These are phyloP conservation scores for Nasua narica DNA, from an alignment of 2,797 vertebrate species.

Conservation along the genomic window DNA sequence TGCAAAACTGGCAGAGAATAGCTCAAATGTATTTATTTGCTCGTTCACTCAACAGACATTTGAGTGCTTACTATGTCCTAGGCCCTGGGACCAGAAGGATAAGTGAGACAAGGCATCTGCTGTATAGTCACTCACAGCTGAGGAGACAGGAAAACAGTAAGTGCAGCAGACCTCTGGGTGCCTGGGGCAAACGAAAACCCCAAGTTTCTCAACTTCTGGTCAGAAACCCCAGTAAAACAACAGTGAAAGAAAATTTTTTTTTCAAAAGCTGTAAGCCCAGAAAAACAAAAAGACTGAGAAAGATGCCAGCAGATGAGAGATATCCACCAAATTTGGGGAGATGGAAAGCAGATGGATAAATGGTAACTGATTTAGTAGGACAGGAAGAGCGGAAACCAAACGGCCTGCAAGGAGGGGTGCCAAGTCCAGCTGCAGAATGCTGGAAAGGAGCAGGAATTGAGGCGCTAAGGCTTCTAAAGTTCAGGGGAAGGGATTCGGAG, in stretches of 20 bases:
- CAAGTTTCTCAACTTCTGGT: not conserved
- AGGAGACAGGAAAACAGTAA: not conserved
- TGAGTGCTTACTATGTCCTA: not conserved
- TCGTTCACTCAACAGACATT: not conserved
- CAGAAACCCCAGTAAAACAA: constrained; percentile 28
- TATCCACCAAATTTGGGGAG: not conserved
- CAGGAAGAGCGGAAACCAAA: not conserved
- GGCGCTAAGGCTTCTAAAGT: not conserved
- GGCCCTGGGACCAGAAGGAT: not conserved
- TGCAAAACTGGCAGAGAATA: constrained; percentile 65
- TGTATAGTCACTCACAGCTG: not conserved
- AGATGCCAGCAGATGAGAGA: constrained; percentile 18
- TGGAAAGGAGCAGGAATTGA: not conserved
- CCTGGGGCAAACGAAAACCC: not conserved
- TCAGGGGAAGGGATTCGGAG: not conserved
- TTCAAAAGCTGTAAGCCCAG: not conserved
- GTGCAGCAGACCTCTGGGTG: not conserved
- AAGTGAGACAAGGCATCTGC: not conserved
- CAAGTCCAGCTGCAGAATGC: not conserved
- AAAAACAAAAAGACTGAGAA: constrained; percentile 32
- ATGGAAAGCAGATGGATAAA: constrained; percentile 41
- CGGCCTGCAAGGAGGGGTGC: not conserved
- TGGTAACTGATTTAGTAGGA: not conserved
- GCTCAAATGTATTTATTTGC: not conserved
- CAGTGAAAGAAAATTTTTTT: not conserved